Percentiles rank a stretch among this genome's conserved stretches.
phyloP scores from a whole-genome alignment of 2,797 vertebrate species.

The Xenops minutus region DNA sequence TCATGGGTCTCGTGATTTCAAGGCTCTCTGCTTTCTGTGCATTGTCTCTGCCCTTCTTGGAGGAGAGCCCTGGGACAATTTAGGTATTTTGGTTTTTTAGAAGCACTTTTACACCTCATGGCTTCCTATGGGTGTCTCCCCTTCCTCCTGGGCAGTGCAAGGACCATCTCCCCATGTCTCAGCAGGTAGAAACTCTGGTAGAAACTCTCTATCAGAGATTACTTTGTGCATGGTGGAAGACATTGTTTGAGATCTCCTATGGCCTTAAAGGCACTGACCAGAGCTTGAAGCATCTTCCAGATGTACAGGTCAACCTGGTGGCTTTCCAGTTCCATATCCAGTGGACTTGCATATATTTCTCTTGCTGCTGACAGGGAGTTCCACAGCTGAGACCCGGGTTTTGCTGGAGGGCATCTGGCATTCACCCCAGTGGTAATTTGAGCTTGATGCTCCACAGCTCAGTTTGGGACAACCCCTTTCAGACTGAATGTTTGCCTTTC shows the following conservation, averaged over 20 bases:
- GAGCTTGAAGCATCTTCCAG: neutral
- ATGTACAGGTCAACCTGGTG: neutral
- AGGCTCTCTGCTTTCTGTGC: neutral
- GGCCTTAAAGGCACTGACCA: neutral
- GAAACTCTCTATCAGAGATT: neutral
- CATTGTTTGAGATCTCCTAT: neutral
- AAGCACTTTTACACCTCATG: neutral
- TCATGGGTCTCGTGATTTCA: neutral
- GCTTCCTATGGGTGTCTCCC: neutral
- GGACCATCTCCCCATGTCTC: neutral
- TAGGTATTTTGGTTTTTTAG: neutral
- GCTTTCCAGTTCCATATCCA: neutral
- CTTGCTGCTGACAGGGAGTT: neutral
- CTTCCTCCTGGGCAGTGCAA: neutral
- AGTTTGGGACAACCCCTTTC: neutral
- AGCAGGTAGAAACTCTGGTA: neutral
- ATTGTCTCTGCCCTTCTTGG: neutral
- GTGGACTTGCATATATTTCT: fast-evolving
- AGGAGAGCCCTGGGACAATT: neutral
- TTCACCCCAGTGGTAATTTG: neutral
- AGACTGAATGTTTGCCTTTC: neutral
- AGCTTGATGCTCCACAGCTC: neutral
- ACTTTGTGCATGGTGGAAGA: neutral
- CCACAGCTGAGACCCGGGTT: neutral
- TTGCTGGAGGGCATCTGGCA: neutral